Evolutionary conservation across 2,113 vertebrate genomes (phyloP).

Genomic region (Montifringilla adamsi): DNA sequence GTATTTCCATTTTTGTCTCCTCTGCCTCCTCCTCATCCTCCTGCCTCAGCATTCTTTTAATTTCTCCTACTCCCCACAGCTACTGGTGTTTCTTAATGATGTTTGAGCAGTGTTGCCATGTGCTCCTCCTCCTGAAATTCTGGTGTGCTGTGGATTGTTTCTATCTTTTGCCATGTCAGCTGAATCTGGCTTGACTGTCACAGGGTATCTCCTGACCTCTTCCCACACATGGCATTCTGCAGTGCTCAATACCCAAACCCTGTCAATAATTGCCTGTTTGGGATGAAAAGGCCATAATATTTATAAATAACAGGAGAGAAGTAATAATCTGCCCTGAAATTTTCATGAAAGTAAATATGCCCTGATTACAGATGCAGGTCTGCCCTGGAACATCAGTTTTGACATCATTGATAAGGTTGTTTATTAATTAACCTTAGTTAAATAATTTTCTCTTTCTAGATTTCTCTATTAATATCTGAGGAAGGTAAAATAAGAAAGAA

Average conservation of each 20-base stretch:
- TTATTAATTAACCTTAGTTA: neutral
- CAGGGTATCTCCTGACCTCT: neutral
- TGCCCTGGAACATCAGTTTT: neutral
- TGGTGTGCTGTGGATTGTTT: neutral
- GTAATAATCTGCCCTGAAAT: neutral
- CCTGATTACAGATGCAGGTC: neutral
- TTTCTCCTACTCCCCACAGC: neutral
- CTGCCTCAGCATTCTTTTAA: neutral
- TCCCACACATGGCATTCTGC: neutral
- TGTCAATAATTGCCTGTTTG: neutral
- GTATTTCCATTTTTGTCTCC: neutral
- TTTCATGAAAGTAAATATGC: neutral
- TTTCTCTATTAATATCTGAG: constrained; percentile 1
- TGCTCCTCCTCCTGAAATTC: neutral
- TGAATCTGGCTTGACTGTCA: neutral
- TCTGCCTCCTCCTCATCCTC: neutral
- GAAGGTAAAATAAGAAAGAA: neutral
- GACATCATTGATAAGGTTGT: neutral
- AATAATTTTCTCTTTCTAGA: neutral
- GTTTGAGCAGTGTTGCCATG: neutral
- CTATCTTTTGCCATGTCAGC: neutral
- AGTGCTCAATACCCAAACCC: neutral
- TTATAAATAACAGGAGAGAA: neutral
- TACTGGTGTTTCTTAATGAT: neutral
- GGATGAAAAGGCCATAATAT: neutral